Conservation (phyloP, 37 sponge, comb jelly and placozoan genomes). For the Beroe ovata region DNA sequence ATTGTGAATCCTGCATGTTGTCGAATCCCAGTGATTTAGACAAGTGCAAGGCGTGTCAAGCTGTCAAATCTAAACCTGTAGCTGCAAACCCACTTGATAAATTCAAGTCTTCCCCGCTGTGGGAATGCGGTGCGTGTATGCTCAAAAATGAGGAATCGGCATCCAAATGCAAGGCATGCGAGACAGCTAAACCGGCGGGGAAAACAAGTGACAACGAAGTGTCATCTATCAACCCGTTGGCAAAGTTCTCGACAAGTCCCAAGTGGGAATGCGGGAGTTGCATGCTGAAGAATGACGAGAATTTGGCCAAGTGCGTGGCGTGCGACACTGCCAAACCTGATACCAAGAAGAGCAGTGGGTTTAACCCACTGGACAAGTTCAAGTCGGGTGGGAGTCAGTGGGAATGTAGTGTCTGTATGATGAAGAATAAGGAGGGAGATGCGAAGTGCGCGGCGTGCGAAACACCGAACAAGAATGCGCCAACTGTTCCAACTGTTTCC, state of each 20-base stretch:
- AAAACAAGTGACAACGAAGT: background rate
- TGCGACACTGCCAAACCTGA: slow-evolving; percentile 16
- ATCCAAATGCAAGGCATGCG: background rate
- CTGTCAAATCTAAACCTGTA: background rate
- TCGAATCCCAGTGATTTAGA: background rate
- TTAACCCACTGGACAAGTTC: background rate
- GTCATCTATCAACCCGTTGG: background rate
- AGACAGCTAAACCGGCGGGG: slow-evolving; percentile 11
- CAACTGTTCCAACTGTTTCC: no score
- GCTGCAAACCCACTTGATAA: slow-evolving; percentile 11
- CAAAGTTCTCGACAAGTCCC: background rate
- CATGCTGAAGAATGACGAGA: slow-evolving; percentile 24
- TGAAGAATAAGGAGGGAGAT: slow-evolving; percentile 36
- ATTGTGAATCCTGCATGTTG: slow-evolving; percentile 51
- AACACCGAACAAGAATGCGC: slow-evolving; percentile 1
- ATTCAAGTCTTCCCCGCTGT: background rate
- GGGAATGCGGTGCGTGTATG: slow-evolving; percentile 17
- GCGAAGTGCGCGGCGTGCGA: slow-evolving; percentile 52
- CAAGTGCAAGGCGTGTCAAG: slow-evolving; percentile 35
- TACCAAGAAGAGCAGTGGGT: background rate
- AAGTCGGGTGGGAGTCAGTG: background rate
- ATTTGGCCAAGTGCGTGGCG: background rate
- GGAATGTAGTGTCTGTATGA: slow-evolving; percentile 11
- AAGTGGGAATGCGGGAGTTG: slow-evolving; percentile 8
- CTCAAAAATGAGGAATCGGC: background rate